These are phyloP conservation scores for Montipora capitata DNA, from an alignment of 92 coral and sea anemone genomes.

Conservation along the genomic window DNA sequence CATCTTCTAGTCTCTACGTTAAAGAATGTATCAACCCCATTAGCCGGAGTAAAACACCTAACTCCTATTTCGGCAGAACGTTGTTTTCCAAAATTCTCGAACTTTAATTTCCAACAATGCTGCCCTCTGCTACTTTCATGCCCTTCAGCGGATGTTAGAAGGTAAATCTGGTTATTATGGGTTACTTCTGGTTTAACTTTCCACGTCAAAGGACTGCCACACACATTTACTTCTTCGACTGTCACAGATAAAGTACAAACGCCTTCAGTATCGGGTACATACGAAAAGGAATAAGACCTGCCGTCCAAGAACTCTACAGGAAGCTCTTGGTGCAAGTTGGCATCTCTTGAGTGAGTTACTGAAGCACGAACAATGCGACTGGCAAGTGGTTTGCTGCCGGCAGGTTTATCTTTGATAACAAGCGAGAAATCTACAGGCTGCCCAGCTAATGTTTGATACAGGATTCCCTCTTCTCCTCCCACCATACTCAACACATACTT, in stretches of 20 bases:
- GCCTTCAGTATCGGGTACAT: conserved; percentile 42
- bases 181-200: conserved; percentile 21
- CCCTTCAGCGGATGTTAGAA: background rate
- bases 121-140: background rate
- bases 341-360: conserved; percentile 20
- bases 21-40: background rate
- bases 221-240: conserved; percentile 42
- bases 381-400: background rate
- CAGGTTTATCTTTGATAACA: background rate
- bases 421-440: conserved; percentile 64
- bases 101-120: conserved; percentile 10
- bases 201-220: conserved; percentile 78
- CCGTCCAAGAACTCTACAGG: conserved; percentile 20
- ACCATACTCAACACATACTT: conserved; percentile 29
- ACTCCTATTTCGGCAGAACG: conserved; percentile 3
- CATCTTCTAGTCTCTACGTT: no score
- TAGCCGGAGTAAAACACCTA: background rate
- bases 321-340: conserved; percentile 3
- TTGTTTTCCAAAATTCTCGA: no score
- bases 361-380: conserved; percentile 42
- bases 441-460: conserved; percentile 62
- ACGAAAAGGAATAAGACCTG: conserved; percentile 42
- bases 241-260: conserved; percentile 33
- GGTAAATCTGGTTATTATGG: background rate
- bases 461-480: conserved; percentile 61